Evolutionary conservation across 2,113 vertebrate species (phyloP), one percentile per base, ranked within the genome.

Genomic region (Campylomormyrus numenius): DNA sequence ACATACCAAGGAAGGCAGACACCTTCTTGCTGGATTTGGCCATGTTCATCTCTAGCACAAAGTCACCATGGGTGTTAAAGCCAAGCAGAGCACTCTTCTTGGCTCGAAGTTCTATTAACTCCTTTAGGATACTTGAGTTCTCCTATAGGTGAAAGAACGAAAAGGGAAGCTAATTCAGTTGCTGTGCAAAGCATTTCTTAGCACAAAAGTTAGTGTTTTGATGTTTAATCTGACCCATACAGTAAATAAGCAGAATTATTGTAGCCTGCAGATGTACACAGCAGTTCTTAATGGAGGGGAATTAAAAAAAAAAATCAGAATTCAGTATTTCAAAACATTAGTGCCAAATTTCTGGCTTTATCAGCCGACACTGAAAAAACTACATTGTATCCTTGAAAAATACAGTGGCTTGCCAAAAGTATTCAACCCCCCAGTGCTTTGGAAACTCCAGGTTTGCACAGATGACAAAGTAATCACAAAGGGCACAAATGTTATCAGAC

Each of bases 31-130:
- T 97, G 88, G 94, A 95, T 70, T 98, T 98, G 77, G 98, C 97
- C 98, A 99, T 99, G 95, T 99, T 99, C 98, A 99, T 99, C 95
- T 99, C 98, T 92, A 99, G 95, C 86, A 98, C 96, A 0, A 99
- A 99, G 95, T 99, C 98, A 0, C 98, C 97, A 0, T 99, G 98
- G 0, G 97, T 99, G 89, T 0, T 92, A 93, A 99, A 99, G 2
- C 97, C 97, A 58, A 99, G 96, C 88, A 99, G 93, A 0, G 62
- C 52, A n/a, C 97, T 94, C 24, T 99, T 99, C 95, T 97, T 95
- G 15, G 97, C 96, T 1, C 98, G 95, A 1, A 99, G 93, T 27
- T 96, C 93, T 90, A 99, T 96, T 94, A 99, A 95, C 94, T 99
- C 97, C 94, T 97, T 97, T 89, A 99, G 96, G 95, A 99, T 98